A percentile compares a stretch with the other conserved stretches of the same genome.
Evolutionary conservation across 92 coral and sea anemone species (phyloP).

Genomic region (Phymanthus crucifer): DNA sequence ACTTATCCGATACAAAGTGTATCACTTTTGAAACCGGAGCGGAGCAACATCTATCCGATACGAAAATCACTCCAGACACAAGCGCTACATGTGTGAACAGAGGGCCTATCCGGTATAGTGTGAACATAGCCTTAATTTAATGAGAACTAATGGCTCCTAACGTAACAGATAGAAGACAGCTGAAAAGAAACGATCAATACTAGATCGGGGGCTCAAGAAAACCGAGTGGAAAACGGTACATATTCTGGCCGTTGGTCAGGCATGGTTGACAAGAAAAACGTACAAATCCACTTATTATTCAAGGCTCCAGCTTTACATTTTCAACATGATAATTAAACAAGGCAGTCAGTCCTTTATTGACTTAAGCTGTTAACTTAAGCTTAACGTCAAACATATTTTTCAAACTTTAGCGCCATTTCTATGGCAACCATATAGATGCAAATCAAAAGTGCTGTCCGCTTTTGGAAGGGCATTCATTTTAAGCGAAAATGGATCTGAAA

Average conservation of each 20-base stretch:
- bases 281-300: background rate
- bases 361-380: slow-evolving; percentile 33
- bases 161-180: no score
- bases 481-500: background rate
- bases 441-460: slow-evolving; percentile 16
- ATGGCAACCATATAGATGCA: slow-evolving; percentile 36
- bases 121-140: no score
- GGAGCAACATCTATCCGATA: no score
- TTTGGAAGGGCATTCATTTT: background rate
- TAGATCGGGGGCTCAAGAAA: no score
- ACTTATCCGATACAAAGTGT: no score
- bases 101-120: no score
- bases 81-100: no score
- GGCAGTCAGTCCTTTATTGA: slow-evolving; percentile 23
- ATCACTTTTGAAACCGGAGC: no score
- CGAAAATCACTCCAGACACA: no score
- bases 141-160: no score
- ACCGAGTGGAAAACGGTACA: background rate
- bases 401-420: slow-evolving; percentile 17
- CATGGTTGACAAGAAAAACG: background rate
- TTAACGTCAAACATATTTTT: slow-evolving; percentile 7
- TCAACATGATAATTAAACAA: slow-evolving; percentile 9
- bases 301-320: slow-evolving; percentile 1
- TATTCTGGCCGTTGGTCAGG: no score
- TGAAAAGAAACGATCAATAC: no score